Percentiles rank a stretch among this genome's conserved stretches.
Evolutionary conservation across 1,140 invertebrate genomes (phyloP).

Genomic region (Drosophila mauritiana): DNA sequence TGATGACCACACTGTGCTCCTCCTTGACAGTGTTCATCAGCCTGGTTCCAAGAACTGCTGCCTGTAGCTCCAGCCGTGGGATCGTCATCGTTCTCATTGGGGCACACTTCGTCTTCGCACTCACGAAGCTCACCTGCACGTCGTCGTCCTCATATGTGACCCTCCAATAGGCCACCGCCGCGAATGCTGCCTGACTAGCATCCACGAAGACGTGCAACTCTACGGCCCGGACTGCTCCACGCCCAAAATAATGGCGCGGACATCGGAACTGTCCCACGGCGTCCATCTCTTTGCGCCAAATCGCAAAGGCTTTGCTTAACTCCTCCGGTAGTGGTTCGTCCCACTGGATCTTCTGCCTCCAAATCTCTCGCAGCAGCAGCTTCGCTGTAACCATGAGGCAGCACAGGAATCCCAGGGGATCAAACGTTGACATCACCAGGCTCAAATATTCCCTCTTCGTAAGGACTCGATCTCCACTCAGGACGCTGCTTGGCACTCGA

Average conservation of each 20-base stretch:
- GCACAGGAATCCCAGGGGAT: neutral
- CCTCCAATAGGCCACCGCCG: constrained; percentile 43
- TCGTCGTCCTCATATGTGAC: neutral
- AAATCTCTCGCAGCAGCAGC: constrained; percentile 6
- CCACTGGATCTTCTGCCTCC: constrained; percentile 7
- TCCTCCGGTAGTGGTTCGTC: constrained; percentile 4
- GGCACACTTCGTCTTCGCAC: constrained; percentile 74
- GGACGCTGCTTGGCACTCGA: constrained; percentile 1
- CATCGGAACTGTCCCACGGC: neutral
- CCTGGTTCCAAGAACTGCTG: constrained; percentile 74
- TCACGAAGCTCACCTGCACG: constrained; percentile 8
- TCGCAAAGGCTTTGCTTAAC: neutral
- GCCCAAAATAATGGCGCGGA: neutral
- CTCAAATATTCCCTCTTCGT: constrained; percentile 2
- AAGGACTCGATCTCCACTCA: neutral
- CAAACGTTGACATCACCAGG: neutral
- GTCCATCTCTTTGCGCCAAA: constrained; percentile 6
- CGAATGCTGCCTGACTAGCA: constrained; percentile 17
- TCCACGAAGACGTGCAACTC: constrained; percentile 43
- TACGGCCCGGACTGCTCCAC: neutral
- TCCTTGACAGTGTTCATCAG: constrained; percentile 38
- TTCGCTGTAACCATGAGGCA: neutral
- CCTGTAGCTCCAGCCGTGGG: constrained; percentile 84
- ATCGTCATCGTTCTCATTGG: constrained; percentile 76
- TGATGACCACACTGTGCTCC: constrained; percentile 2